A percentile compares a stretch with the other conserved stretches of the same genome.
Evolutionary conservation across 2,113 vertebrate genomes (phyloP).

Genomic region (Cyphomyrus plagiostoma): DNA sequence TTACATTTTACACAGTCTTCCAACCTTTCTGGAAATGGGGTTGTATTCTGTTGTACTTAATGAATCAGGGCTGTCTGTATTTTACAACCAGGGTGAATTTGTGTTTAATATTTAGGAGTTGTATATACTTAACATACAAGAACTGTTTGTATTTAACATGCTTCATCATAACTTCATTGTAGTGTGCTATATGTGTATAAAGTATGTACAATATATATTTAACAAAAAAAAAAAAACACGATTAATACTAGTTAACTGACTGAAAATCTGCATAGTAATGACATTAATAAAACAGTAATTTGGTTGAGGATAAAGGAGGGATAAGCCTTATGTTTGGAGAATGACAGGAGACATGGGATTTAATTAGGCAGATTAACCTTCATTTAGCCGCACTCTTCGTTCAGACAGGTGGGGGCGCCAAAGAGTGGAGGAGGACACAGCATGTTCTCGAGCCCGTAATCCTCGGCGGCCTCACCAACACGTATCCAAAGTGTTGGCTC

Average conservation of each 20-base stretch:
- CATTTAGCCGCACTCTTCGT: background rate
- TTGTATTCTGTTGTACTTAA: background rate
- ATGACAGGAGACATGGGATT: background rate
- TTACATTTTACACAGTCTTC: background rate
- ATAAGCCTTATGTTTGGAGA: background rate
- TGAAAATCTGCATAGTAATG: background rate
- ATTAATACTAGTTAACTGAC: background rate
- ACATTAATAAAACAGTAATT: background rate
- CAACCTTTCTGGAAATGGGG: background rate
- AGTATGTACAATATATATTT: background rate
- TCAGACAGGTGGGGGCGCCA: background rate
- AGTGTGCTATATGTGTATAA: background rate
- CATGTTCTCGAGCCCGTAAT: background rate
- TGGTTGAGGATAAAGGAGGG: background rate
- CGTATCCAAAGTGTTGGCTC: background rate
- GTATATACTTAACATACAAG: background rate
- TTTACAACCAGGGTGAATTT: background rate
- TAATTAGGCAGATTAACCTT: background rate
- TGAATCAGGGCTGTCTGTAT: background rate
- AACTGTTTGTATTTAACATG: background rate
- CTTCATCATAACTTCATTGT: background rate
- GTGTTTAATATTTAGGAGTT: background rate
- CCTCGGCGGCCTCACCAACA: background rate
- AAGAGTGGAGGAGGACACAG: background rate
- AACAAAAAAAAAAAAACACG: background rate